Evolutionary conservation across 1,140 invertebrate genomes (phyloP), one percentile per base, ranked within the genome.

Genomic region (Trachymyrmex cornetzi): DNA sequence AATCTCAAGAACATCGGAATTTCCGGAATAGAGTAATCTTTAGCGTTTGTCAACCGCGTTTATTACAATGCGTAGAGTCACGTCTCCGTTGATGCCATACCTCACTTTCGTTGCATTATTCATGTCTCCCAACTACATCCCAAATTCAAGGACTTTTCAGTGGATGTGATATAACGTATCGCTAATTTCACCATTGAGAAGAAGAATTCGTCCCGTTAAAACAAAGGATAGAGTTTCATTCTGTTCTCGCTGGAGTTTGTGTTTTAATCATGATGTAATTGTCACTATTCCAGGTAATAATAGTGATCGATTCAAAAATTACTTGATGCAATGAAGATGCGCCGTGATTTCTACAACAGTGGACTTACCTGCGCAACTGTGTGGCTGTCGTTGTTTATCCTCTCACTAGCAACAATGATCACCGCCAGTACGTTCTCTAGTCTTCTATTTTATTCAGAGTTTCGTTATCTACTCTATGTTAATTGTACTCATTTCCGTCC

Each of bases 261-360:
- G 27, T 61, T 77, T 64, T 64, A 79, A 74, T 63, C 57, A 44
- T 55, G 38, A 5, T 16, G 14, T 38, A 34, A 86, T 44, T 59
- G 14, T 34, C 24, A 79, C 48, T 53, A 71, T 90, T 90, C 12
- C 86, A 86, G 85, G 90, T 88, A 38, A 86, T 50, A 91, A 86
- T 50, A 91, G 86, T 63, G 89, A 81, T n/a, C 64, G 88, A 61
- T 87, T 38, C 55, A 89, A 92, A 91, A 89, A 88, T 88, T 86
- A 93, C 88, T 94, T 93, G 12, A 50, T 16, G 3, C 48, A 16
- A 14, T 50, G 93, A 94, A 90, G 91, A 94, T 94, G 93, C 91
- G 90, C 88, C 87, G 88, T 89, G 89, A 92, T 88, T 92, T 88
- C 69, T 91, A 84, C 90, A 93, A 93, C 91, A 91, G 89, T 91